These are phyloP conservation scores for Vultur gryphus DNA, from an alignment of 2,797 vertebrate genomes.

Conservation along the genomic window DNA sequence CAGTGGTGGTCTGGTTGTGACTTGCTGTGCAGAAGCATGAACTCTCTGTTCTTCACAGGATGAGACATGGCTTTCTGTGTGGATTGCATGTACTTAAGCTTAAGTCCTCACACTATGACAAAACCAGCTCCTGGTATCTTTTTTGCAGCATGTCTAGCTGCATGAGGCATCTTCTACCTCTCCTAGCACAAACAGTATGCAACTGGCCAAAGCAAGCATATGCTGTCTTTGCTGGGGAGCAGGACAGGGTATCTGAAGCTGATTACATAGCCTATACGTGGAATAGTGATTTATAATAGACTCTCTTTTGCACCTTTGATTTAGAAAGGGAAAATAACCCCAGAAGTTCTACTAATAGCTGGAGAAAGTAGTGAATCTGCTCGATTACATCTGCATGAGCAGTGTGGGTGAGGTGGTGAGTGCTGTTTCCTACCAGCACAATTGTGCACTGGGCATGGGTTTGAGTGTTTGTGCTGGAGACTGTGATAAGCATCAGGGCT, in stretches of 20 bases:
- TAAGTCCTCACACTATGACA: not conserved
- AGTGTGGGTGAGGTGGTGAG: not conserved
- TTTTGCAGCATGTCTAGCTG: not conserved
- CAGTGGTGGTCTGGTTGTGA: not conserved
- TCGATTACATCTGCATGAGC: accelerated
- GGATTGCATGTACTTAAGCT: not conserved
- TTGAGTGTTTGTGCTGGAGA: not conserved
- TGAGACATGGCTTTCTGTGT: not conserved
- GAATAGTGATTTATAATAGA: not conserved
- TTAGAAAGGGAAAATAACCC: not conserved
- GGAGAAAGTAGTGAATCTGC: not conserved
- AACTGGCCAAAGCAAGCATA: not conserved
- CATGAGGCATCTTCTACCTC: not conserved
- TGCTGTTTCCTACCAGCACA: not conserved
- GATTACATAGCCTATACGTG: not conserved
- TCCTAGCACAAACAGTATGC: not conserved
- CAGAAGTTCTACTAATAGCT: not conserved
- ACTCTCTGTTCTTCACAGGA: not conserved
- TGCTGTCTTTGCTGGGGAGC: not conserved
- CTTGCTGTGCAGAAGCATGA: not conserved
- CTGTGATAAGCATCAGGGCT: not conserved
- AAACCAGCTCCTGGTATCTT: not conserved
- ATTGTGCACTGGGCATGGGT: not conserved
- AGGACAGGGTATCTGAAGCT: not conserved
- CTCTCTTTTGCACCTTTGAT: not conserved